These are phyloP conservation scores for Hyposmocoma kahamanoa DNA, from an alignment of 1,140 invertebrate species.

Conservation along the genomic window DNA sequence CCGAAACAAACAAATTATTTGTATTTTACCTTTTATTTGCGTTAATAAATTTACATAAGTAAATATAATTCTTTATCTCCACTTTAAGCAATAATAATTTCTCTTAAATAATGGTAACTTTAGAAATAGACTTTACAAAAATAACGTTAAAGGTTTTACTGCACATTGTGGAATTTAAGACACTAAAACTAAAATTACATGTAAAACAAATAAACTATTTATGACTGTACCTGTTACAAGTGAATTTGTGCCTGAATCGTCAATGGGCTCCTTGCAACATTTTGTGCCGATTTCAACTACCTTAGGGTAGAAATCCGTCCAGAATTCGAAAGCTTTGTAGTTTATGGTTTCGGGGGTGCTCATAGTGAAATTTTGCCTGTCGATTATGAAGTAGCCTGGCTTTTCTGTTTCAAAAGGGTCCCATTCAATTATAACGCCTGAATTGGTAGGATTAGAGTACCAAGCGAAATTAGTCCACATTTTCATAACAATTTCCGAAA, in stretches of 20 bases:
- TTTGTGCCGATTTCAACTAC: constrained; percentile 79
- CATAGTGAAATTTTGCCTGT: constrained; percentile 82
- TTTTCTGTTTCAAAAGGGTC: constrained; percentile 77
- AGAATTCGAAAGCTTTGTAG: constrained; percentile 85
- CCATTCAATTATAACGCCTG: constrained; percentile 81
- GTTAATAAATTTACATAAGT: constrained; percentile 7
- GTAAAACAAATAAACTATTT: constrained; percentile 30
- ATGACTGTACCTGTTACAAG: constrained; percentile 23
- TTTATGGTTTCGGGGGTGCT: constrained; percentile 77
- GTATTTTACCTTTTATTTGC: not conserved
- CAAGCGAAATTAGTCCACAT: constrained; percentile 84
- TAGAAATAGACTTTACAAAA: constrained; percentile 61
- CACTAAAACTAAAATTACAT: constrained; percentile 36
- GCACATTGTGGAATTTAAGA: constrained; percentile 21
- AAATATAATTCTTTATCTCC: constrained; percentile 11
- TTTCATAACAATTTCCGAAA: constrained; percentile 83
- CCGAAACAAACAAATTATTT: not conserved
- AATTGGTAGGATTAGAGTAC: constrained; percentile 80
- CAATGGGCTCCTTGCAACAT: constrained; percentile 78
- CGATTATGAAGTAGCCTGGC: constrained; percentile 81
- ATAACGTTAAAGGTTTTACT: constrained; percentile 32
- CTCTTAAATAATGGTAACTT: no score
- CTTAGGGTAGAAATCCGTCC: constrained; percentile 87
- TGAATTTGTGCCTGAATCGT: constrained; percentile 44
- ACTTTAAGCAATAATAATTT: no score